A percentile compares a stretch with the other conserved stretches of the same genome.
phyloP scores from a whole-genome alignment of 2,113 vertebrate species.

The Smithornis capensis region DNA sequence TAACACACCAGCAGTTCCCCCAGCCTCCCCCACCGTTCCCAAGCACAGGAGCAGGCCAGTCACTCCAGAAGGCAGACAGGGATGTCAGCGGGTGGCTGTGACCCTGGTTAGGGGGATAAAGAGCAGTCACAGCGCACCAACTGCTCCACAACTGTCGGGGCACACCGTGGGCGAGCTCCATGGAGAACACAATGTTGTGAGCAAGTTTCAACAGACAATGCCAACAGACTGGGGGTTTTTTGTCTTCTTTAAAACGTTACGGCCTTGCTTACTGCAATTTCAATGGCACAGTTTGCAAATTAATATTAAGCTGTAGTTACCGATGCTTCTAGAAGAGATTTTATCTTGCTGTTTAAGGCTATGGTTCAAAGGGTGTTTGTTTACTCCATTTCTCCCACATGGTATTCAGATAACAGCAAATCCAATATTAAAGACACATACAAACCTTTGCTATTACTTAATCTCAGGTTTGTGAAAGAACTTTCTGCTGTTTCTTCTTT shows the following conservation, averaged over 20 bases:
- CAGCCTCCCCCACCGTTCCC: background rate
- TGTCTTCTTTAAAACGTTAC: background rate
- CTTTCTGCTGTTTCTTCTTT: background rate
- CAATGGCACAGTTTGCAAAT: background rate
- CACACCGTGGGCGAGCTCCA: background rate
- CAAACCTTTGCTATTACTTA: background rate
- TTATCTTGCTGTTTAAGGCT: background rate
- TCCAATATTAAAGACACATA: background rate
- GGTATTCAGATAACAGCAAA: background rate
- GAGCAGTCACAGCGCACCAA: accelerated
- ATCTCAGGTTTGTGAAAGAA: background rate
- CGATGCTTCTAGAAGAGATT: background rate
- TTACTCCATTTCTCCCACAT: background rate
- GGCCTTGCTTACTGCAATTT: background rate
- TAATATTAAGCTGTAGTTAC: background rate
- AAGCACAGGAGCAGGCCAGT: background rate
- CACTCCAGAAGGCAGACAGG: accelerated
- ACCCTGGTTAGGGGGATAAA: background rate
- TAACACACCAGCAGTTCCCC: background rate
- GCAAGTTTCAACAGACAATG: background rate
- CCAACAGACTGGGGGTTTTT: background rate
- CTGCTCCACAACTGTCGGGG: background rate
- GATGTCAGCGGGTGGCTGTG: background rate
- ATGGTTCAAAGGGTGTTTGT: background rate
- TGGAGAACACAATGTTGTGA: background rate